Conservation (phyloP, 2,888 invertebrate species). For the Dryomyza anilis region DNA sequence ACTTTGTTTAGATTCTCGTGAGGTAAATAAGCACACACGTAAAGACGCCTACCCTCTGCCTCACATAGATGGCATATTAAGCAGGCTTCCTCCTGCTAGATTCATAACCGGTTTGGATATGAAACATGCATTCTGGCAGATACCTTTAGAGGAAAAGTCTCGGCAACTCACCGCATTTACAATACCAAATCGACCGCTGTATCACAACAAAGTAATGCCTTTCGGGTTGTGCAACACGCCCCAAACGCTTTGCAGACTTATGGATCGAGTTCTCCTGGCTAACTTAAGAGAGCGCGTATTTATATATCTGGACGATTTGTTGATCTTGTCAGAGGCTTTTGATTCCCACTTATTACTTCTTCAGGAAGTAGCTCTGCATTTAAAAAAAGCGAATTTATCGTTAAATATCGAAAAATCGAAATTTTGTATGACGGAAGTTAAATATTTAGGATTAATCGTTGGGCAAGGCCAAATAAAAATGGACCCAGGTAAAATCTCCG, state of each 20-base stretch:
- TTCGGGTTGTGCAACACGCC: background rate
- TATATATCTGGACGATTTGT: conserved; percentile 25
- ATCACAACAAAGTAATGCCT: background rate
- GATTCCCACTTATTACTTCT: conserved; percentile 8
- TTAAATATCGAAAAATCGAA: conserved; percentile 25
- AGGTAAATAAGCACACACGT: conserved; percentile 36
- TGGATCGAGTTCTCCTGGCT: conserved; percentile 12
- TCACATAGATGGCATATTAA: background rate
- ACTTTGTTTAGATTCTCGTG: conserved; percentile 43
- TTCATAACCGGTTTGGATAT: background rate
- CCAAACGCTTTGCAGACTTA: background rate
- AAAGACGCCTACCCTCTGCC: background rate
- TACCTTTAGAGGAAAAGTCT: background rate
- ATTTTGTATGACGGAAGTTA: conserved; percentile 26
- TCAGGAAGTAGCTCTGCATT: conserved; percentile 7
- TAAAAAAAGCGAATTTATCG: conserved; percentile 21
- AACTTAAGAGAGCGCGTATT: conserved; percentile 16
- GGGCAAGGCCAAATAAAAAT: too few relatives aligned
- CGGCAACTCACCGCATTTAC: background rate
- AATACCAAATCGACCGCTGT: background rate
- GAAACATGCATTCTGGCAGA: background rate
- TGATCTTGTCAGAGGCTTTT: conserved; percentile 17
- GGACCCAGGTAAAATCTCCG: too few relatives aligned
- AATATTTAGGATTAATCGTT: too few relatives aligned
- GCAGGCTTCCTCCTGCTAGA: background rate